Evolutionary conservation across 1,140 invertebrate genomes (phyloP).

Genomic region (Drosophila murphyi): DNA sequence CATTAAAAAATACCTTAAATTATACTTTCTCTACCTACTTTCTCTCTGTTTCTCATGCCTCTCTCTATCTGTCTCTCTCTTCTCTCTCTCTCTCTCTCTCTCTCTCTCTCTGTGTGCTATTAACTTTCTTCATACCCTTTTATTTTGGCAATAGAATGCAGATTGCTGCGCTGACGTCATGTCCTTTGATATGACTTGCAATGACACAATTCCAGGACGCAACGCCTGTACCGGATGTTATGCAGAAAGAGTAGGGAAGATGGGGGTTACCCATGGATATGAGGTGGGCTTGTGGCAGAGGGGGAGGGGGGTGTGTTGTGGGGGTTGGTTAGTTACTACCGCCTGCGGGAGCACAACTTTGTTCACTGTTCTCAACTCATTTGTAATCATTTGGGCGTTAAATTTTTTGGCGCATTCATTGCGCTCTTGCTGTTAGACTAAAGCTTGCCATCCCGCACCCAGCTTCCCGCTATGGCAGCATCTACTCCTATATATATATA

Average conservation of each 20-base stretch:
- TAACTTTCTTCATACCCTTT: not conserved
- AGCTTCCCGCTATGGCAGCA: not conserved
- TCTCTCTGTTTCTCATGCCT: not conserved
- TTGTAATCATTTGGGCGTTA: constrained; percentile 81
- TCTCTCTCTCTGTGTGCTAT: not conserved
- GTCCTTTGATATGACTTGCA: constrained; percentile 53
- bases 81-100: not conserved
- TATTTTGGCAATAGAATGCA: constrained; percentile 39
- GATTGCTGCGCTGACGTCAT: constrained; percentile 49
- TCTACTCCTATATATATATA: not conserved
- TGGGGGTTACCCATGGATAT: not conserved
- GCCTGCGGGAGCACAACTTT: constrained; percentile 40
- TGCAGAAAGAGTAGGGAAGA: too few species aligned
- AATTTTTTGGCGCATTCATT: constrained; percentile 77
- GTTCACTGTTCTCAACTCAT: constrained; percentile 54
- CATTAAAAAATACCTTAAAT: too few species aligned
- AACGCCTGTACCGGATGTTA: constrained; percentile 11
- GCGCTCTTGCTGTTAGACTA: constrained; percentile 26
- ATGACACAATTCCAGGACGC: constrained; percentile 48
- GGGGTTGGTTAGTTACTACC: not conserved
- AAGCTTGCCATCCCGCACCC: not conserved
- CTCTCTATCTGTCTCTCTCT: not conserved
- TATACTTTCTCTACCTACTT: not conserved
- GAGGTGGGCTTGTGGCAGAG: not conserved
- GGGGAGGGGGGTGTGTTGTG: too few species aligned